Conservation (phyloP, 2,797 vertebrate genomes). For the Echiichthys vipera region DNA sequence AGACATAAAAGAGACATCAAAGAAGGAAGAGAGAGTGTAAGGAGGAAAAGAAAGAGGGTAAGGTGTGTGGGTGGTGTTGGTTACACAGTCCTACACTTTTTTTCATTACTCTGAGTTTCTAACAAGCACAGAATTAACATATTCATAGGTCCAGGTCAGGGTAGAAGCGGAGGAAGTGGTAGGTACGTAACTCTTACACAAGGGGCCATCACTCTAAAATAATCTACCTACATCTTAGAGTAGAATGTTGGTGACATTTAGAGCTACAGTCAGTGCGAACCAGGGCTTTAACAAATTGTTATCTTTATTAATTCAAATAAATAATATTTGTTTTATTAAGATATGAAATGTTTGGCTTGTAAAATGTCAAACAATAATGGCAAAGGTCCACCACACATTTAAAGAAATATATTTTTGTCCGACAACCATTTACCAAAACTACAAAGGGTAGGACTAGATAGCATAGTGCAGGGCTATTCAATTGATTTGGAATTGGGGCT, state of each 20-base stretch:
- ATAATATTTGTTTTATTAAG: not conserved
- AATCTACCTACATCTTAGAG: not conserved
- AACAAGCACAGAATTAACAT: constrained; percentile 5
- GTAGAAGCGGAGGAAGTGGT: not conserved
- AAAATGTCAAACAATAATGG: constrained; percentile 4
- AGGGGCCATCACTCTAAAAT: constrained; percentile 1
- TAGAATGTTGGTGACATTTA: constrained; percentile 2
- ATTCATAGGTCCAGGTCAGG: not conserved
- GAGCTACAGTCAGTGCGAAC: not conserved
- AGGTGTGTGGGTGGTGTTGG: constrained; percentile 23
- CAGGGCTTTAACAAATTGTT: not conserved
- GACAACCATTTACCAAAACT: not conserved
- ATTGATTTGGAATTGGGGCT: no score
- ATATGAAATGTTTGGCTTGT: not conserved
- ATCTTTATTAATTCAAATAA: not conserved
- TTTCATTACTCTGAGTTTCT: constrained; percentile 22
- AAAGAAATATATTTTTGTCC: not conserved
- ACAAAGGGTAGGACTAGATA: no score
- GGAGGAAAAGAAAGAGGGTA: constrained; percentile 35
- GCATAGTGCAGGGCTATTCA: no score
- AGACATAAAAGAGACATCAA: constrained; percentile 28
- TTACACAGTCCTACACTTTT: not conserved
- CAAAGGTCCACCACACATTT: not conserved
- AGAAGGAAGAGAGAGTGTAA: constrained; percentile 2
- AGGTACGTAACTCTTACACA: constrained; percentile 14